phyloP scores from a whole-genome alignment of 2,888 invertebrate genomes.

The Diplolepis rosae region DNA sequence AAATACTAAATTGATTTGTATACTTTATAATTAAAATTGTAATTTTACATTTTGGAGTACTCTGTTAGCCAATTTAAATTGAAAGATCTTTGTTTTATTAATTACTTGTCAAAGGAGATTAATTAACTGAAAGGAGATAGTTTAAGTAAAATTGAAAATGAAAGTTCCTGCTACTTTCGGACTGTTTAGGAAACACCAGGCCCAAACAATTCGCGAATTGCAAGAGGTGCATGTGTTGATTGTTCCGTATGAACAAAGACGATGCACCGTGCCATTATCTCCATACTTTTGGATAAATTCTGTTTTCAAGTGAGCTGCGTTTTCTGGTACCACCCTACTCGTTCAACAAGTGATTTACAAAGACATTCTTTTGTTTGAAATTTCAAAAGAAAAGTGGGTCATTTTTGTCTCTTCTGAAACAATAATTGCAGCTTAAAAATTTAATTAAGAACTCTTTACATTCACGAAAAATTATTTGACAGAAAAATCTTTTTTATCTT shows the following conservation, averaged over 20 bases:
- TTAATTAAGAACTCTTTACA: not conserved
- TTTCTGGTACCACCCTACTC: constrained; percentile 27
- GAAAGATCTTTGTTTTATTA: too few species aligned
- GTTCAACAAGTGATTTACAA: constrained; percentile 47
- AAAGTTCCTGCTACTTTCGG: too few species aligned
- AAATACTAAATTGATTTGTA: too few species aligned
- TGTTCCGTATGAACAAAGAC: constrained; percentile 53
- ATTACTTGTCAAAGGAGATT: too few species aligned
- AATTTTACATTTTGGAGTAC: too few species aligned
- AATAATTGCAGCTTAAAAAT: constrained; percentile 4
- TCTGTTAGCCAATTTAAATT: too few species aligned
- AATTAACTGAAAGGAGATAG: too few species aligned
- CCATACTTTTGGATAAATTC: constrained; percentile 52
- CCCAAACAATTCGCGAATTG: constrained; percentile 28
- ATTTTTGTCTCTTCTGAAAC: not conserved
- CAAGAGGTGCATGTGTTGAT: constrained; percentile 49
- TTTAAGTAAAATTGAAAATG: too few species aligned
- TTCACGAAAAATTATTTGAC: too few species aligned
- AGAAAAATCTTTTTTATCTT: not conserved
- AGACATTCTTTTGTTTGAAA: constrained; percentile 40
- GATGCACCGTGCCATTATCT: constrained; percentile 50
- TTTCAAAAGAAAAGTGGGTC: not conserved
- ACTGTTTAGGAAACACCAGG: not conserved
- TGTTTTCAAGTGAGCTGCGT: constrained; percentile 36
- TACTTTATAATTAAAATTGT: too few species aligned